Percentiles rank a stretch among this genome's conserved stretches.
These are phyloP conservation scores for Barbus barbus DNA, from an alignment of 2,113 vertebrate species.

Conservation along the genomic window DNA sequence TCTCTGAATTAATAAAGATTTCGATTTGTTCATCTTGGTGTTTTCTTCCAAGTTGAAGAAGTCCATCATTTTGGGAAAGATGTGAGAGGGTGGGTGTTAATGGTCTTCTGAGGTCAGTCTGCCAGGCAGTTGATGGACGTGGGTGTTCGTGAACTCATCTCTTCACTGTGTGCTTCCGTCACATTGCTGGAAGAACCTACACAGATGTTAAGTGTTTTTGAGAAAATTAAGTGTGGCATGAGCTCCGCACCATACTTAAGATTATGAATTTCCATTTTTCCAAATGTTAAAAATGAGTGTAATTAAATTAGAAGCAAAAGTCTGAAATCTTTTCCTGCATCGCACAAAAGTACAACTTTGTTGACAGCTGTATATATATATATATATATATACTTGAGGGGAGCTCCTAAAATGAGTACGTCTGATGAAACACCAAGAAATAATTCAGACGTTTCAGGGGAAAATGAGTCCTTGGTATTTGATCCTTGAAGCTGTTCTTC, in stretches of 20 bases:
- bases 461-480: conserved; percentile 28
- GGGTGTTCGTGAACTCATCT: not conserved
- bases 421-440: conserved; percentile 62
- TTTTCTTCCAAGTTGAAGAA: not conserved
- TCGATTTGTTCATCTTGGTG: too few species aligned
- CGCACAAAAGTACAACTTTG: conserved; percentile 32
- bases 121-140: conserved; percentile 3
- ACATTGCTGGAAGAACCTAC: not conserved
- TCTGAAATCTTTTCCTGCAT: not conserved
- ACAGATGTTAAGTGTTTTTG: not conserved
- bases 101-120: too few species aligned
- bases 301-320: conserved; percentile 26
- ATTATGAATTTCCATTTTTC: too few species aligned
- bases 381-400: conserved; percentile 9
- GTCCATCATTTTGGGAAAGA: not conserved
- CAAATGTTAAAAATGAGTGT: not conserved
- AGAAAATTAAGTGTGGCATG: not conserved
- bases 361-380: conserved; percentile 29
- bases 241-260: too few species aligned
- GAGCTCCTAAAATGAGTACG: conserved; percentile 45
- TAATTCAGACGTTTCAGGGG: conserved; percentile 33
- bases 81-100: not conserved
- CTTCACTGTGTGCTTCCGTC: not conserved
- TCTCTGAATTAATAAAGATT: not conserved
- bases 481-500: conserved; percentile 29